Evolutionary conservation across 2,888 invertebrate genomes (phyloP).

Genomic region (Psococerastis gibbosa): DNA sequence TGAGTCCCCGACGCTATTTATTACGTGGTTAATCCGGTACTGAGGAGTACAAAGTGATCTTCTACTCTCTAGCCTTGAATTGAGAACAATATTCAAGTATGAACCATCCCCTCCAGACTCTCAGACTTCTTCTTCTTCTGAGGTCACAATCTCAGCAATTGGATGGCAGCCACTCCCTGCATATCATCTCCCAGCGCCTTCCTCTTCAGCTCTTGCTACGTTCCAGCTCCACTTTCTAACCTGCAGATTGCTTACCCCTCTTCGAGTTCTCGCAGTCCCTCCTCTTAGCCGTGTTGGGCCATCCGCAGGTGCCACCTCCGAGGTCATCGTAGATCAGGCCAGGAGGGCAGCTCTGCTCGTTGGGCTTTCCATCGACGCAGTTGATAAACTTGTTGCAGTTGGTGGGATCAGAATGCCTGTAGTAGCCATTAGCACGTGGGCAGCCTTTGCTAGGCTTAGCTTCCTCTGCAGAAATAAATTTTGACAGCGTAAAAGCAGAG

Average conservation of each 20-base stretch:
- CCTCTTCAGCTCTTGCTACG: too few relatives aligned
- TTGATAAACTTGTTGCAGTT: constrained; percentile 61
- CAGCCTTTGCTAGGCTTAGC: constrained; percentile 51
- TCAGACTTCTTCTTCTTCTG: too few relatives aligned
- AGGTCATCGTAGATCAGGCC: constrained; percentile 54
- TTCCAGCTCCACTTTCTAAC: too few relatives aligned
- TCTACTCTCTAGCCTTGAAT: too few relatives aligned
- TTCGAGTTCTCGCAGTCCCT: constrained; percentile 31
- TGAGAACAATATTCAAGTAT: too few relatives aligned
- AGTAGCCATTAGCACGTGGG: constrained; percentile 60
- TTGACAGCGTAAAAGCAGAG: not conserved
- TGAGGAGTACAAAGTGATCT: too few relatives aligned
- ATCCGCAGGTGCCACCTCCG: constrained; percentile 49
- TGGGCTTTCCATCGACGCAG: constrained; percentile 52
- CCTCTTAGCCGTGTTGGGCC: constrained; percentile 43
- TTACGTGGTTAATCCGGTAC: too few relatives aligned
- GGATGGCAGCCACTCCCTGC: too few relatives aligned
- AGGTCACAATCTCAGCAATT: too few relatives aligned
- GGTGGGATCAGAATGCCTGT: constrained; percentile 49
- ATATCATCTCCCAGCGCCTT: too few relatives aligned
- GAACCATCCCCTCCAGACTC: too few relatives aligned
- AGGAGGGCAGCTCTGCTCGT: constrained; percentile 45
- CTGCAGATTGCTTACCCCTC: constrained; percentile 31
- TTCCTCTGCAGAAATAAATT: constrained; percentile 37
- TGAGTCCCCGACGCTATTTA: too few relatives aligned